Percentiles rank a stretch among this genome's conserved stretches.
These are phyloP conservation scores for Lasius platythorax DNA, from an alignment of 2,888 invertebrate genomes.

Conservation along the genomic window DNA sequence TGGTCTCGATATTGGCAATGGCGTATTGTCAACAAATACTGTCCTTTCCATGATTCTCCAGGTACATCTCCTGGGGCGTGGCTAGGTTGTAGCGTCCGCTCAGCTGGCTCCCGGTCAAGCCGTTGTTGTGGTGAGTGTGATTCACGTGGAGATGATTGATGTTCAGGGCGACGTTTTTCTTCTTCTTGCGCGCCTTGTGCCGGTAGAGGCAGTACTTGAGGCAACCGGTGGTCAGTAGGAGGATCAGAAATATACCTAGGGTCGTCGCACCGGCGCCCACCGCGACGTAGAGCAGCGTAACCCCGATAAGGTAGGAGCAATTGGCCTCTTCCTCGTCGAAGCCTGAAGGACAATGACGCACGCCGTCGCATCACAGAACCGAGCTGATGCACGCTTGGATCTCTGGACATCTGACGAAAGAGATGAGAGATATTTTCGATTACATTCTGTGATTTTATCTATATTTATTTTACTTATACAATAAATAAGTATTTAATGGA, in stretches of 20 bases:
- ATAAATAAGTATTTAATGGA: not conserved
- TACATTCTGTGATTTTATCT: not conserved
- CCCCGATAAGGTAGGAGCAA: constrained; percentile 90
- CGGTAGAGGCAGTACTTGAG: constrained; percentile 87
- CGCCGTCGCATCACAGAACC: constrained; percentile 93
- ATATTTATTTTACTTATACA: not conserved
- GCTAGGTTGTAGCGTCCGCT: constrained; percentile 80
- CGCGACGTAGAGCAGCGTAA: constrained; percentile 90
- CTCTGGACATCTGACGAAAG: constrained; percentile 90
- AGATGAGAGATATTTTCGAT: constrained; percentile 5
- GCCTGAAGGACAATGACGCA: constrained; percentile 93
- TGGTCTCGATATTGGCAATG: constrained; percentile 84
- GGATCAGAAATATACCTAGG: constrained; percentile 88
- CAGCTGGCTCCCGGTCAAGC: constrained; percentile 85
- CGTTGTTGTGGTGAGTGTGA: constrained; percentile 88
- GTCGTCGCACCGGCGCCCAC: constrained; percentile 88
- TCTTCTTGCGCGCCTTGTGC: constrained; percentile 88
- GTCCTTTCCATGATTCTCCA: constrained; percentile 88
- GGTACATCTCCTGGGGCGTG: constrained; percentile 81
- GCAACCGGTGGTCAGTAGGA: constrained; percentile 89
- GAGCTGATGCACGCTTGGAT: constrained; percentile 93
- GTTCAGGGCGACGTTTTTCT: constrained; percentile 88
- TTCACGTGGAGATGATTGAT: constrained; percentile 88
- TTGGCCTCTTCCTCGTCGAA: constrained; percentile 93
- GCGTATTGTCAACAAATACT: constrained; percentile 91